A percentile compares a stretch with the other conserved stretches of the same genome.
phyloP scores from a whole-genome alignment of 2,797 vertebrate genomes.

The Sardinella longiceps region DNA sequence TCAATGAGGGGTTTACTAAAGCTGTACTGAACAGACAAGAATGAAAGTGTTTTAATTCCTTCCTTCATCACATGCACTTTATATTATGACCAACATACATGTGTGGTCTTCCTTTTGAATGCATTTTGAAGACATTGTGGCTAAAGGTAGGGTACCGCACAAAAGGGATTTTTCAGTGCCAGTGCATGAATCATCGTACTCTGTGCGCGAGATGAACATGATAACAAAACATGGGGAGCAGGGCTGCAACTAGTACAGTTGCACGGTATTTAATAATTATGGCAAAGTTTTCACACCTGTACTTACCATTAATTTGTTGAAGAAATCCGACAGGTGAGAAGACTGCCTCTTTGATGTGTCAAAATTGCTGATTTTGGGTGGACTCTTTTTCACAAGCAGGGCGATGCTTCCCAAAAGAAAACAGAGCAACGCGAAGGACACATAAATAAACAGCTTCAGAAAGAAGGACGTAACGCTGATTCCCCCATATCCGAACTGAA shows the following conservation, averaged over 20 bases:
- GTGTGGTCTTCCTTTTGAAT: background rate
- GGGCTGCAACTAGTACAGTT: background rate
- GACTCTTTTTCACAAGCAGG: constrained; percentile 74
- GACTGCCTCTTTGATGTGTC: constrained; percentile 61
- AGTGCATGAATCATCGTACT: background rate
- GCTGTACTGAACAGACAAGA: background rate
- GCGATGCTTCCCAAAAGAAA: constrained; percentile 76
- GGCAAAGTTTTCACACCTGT: background rate
- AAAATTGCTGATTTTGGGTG: constrained; percentile 72
- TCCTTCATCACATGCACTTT: background rate
- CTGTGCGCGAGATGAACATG: background rate
- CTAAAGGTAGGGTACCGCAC: background rate
- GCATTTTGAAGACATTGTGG: background rate
- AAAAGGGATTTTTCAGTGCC: background rate
- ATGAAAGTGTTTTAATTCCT: background rate
- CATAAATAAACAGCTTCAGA: constrained; percentile 78
- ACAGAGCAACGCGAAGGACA: constrained; percentile 76
- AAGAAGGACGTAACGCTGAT: constrained; percentile 77
- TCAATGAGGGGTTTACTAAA: background rate
- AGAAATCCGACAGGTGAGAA: constrained; percentile 63
- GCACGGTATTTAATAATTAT: background rate
- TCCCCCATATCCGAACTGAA: constrained; percentile 75
- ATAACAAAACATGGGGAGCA: background rate
- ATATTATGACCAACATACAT: background rate
- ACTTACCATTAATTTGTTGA: constrained; percentile 76